Conservation (phyloP, 2,797 vertebrate species). For the Meriones psammophilus region DNA sequence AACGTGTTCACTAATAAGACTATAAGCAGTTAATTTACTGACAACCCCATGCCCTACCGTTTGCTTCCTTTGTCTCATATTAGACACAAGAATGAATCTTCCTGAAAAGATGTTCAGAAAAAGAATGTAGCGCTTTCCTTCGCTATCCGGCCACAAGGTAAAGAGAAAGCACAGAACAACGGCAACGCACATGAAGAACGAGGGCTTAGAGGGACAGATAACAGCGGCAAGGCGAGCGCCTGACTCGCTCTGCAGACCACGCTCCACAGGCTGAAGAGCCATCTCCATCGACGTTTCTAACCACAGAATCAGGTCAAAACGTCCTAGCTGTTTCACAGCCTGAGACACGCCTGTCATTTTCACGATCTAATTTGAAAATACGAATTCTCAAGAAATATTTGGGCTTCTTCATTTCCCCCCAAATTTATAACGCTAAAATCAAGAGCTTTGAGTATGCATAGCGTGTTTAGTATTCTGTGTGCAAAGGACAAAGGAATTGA, state of each 20-base stretch:
- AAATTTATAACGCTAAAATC: slow-evolving; percentile 49
- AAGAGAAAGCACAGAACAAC: background rate
- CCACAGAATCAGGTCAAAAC: slow-evolving; percentile 56
- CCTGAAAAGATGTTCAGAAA: slow-evolving; percentile 21
- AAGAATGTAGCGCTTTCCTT: slow-evolving; percentile 45
- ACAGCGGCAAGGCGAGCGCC: background rate
- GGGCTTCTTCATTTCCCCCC: slow-evolving; percentile 43
- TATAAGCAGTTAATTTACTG: slow-evolving; percentile 8
- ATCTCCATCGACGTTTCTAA: slow-evolving; percentile 17
- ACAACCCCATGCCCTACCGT: background rate
- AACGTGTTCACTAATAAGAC: background rate
- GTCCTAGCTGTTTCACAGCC: background rate
- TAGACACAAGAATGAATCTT: slow-evolving; percentile 43
- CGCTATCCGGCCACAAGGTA: slow-evolving; percentile 1
- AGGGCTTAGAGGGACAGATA: background rate
- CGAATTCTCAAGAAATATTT: slow-evolving; percentile 30
- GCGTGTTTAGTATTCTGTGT: background rate
- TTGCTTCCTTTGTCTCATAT: slow-evolving; percentile 25
- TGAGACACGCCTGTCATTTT: slow-evolving; percentile 46
- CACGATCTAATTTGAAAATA: slow-evolving; percentile 55
- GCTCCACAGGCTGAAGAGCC: slow-evolving; percentile 13
- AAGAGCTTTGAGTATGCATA: slow-evolving; percentile 12
- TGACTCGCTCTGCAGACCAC: background rate
- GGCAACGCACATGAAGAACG: background rate
- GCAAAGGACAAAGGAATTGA: slow-evolving; percentile 28